Base-by-base conservation (phyloP, 2,797 vertebrate species). In the Chlorospingus semifuscus region DNA sequence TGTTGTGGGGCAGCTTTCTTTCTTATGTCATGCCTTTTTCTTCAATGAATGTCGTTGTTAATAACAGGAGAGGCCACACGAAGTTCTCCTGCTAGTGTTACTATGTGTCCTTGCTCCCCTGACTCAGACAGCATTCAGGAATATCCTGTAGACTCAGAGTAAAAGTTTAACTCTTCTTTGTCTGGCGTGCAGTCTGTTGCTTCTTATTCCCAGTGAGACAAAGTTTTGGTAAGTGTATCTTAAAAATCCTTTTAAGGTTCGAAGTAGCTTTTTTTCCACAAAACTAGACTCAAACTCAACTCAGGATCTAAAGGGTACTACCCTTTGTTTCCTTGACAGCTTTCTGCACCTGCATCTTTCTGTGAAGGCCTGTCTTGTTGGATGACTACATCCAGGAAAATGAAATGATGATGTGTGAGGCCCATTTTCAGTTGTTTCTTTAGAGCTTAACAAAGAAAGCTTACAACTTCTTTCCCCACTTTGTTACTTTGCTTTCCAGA, bases 391-490 rank as follows among this genome's bases (percentile, higher is more conserved):
- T 63, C 41, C 2, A 56, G 59, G 27, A 87, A 53, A 39, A 66
- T 2, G 3, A 46, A 76, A 30, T 46, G 12, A n/a, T 63, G 26
- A 50, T 88, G 53, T 64, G 19, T 6, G 12, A 90, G n/a, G 47
- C 8, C 44, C 3, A 2, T 53, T 91, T 89, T 69, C 27, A 12
- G n/a, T 82, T 87, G 47, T 63, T 82, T 85, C 26, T 68, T 65
- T 64, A 71, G 34, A 70, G 15, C 27, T 70, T 69, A 59, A 70
- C 23, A 82, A 27, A 23, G 52, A 68, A 65, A 71, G 8, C 26
- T 65, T 65, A 47, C 16, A 55, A 0, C 19, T 55, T 49, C 12
- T 22, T 12, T 5, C 2, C 2, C 3, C 6, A 6, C 26, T 39
- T 71, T 2, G 0, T 66, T 83, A 52, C 56, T 76, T 65, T 59